These are phyloP conservation scores for Synanthedon andrenaeformis DNA, from an alignment of 2,888 invertebrate genomes.

Conservation along the genomic window DNA sequence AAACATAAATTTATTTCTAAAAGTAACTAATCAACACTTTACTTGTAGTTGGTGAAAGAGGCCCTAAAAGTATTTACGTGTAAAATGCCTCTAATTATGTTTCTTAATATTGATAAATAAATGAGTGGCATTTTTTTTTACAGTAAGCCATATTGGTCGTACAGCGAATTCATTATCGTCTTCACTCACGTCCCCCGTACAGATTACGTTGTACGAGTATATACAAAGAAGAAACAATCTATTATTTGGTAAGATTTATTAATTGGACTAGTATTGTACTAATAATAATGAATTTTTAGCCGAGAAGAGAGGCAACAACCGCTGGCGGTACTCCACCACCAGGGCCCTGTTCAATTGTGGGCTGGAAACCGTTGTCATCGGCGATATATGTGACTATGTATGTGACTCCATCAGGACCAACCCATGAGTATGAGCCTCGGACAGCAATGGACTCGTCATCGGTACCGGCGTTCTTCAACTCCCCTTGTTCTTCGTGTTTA, in stretches of 20 bases:
- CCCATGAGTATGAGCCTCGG: conserved; percentile 60
- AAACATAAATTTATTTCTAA: too few species aligned
- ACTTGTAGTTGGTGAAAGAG: too few species aligned
- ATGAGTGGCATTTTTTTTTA: too few species aligned
- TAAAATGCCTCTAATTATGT: too few species aligned
- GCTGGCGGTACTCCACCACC: conserved; percentile 33
- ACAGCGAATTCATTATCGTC: too few species aligned
- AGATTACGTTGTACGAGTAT: background rate
- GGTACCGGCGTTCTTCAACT: conserved; percentile 58
- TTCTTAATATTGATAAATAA: too few species aligned
- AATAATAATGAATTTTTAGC: conserved; percentile 18
- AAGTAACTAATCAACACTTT: too few species aligned
- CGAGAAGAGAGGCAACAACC: conserved; percentile 41
- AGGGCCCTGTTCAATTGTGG: conserved; percentile 41
- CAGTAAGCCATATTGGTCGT: too few species aligned
- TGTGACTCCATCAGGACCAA: conserved; percentile 57
- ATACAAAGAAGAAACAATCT: background rate
- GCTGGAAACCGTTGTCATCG: conserved; percentile 70
- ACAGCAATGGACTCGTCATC: conserved; percentile 65
- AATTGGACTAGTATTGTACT: conserved; percentile 16
- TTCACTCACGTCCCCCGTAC: too few species aligned
- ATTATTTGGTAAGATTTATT: background rate
- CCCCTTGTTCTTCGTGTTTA: conserved; percentile 56
- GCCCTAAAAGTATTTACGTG: too few species aligned
- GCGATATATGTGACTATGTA: conserved; percentile 65